Conservation (phyloP, 2,113 vertebrate species). For the Meles meles region DNA sequence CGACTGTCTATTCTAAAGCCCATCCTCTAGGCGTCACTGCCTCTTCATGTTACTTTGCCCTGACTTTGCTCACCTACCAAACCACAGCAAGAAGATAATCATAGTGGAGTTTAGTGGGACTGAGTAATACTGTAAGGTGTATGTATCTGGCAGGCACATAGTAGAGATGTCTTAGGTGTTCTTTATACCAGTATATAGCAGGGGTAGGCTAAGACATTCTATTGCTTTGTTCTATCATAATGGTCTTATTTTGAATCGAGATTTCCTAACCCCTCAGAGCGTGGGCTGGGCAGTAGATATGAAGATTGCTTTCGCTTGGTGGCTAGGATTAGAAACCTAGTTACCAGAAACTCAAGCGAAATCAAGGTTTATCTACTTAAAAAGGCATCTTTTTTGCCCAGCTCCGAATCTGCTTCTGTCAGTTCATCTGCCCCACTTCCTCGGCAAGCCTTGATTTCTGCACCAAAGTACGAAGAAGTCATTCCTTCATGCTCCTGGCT, state of each 20-base stretch:
- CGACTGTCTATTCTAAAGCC: background rate
- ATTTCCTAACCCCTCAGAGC: background rate
- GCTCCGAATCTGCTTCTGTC: background rate
- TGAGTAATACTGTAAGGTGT: background rate
- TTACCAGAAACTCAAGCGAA: background rate
- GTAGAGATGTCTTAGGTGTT: background rate
- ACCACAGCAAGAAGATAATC: background rate
- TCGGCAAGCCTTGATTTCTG: background rate
- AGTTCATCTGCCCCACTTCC: background rate
- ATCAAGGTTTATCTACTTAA: background rate
- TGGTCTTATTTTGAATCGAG: background rate
- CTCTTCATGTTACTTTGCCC: background rate
- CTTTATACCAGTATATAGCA: background rate
- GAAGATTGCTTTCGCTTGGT: background rate
- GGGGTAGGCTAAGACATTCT: background rate
- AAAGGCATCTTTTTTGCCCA: background rate
- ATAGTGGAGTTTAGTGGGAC: background rate
- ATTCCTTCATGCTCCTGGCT: background rate
- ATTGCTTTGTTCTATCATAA: background rate
- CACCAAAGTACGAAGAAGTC: background rate
- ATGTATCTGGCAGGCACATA: background rate
- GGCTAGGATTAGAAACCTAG: background rate
- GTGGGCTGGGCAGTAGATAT: background rate
- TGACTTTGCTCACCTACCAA: background rate
- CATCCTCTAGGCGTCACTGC: background rate